Conservation (phyloP, 2,113 vertebrate genomes). For the Meriones unguiculatus region DNA sequence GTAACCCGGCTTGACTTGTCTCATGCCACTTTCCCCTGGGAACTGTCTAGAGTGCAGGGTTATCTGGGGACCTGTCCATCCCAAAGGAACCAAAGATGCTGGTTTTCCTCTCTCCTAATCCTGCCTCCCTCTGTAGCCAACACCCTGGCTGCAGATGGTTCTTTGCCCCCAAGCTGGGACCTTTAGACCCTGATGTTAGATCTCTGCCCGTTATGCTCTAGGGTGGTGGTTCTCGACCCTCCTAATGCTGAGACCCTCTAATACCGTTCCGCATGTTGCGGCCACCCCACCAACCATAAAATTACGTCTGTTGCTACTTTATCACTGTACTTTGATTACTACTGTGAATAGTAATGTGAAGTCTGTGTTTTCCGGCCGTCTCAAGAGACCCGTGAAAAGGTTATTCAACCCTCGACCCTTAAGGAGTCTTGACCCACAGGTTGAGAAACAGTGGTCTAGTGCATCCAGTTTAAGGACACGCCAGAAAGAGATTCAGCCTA, state of each 20-base stretch:
- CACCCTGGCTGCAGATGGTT: not conserved
- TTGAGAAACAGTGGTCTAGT: not conserved
- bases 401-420: not conserved
- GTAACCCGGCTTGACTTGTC: not conserved
- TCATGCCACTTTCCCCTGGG: not conserved
- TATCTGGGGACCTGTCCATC: not conserved
- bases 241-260: not conserved
- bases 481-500: not conserved
- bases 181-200: not conserved
- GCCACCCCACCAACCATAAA: not conserved
- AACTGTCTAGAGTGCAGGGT: not conserved
- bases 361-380: not conserved
- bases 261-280: not conserved
- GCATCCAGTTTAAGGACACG: not conserved
- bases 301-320: not conserved
- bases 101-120: not conserved
- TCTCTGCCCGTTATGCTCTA: not conserved
- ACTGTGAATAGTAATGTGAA: not conserved
- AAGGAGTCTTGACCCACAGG: not conserved
- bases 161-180: not conserved
- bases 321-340: not conserved
- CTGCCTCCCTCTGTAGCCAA: constrained; percentile 22
- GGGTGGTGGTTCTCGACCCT: not conserved
- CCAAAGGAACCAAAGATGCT: not conserved
- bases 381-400: not conserved